Percentiles rank a stretch among this genome's conserved stretches.
Conservation (phyloP, 2,797 vertebrate species). For the Alca torda region DNA sequence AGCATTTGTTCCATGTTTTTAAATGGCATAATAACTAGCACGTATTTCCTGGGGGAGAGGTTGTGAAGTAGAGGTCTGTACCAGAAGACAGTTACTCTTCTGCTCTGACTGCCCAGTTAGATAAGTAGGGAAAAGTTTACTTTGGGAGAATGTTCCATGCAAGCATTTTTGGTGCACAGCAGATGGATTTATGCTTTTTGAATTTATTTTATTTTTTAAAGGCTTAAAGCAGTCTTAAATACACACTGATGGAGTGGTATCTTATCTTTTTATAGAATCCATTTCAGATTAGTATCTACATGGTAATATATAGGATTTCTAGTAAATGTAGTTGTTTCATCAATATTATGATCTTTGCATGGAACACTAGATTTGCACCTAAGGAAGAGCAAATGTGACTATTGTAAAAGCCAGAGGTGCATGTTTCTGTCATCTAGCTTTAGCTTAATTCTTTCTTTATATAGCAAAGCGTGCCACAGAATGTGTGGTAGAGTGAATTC, state of each 20-base stretch:
- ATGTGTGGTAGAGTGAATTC: background rate
- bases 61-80: background rate
- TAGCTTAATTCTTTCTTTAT: background rate
- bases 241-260: background rate
- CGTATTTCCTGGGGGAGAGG: background rate
- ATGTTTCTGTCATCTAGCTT: background rate
- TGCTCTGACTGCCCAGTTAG: background rate
- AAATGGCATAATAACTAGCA: background rate
- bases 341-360: background rate
- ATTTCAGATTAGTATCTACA: background rate
- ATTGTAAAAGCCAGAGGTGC: background rate
- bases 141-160: background rate
- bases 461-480: background rate
- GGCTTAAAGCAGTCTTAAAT: background rate
- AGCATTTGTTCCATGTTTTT: background rate
- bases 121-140: background rate
- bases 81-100: background rate
- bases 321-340: background rate
- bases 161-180: background rate
- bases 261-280: background rate
- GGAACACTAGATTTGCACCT: background rate
- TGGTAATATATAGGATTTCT: background rate
- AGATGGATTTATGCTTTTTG: background rate
- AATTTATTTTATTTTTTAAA: background rate
- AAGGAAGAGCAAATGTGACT: background rate